Evolutionary conservation across 2,888 invertebrate genomes (phyloP), one percentile per base, ranked within the genome.

Genomic region (Oscheius sp.): DNA sequence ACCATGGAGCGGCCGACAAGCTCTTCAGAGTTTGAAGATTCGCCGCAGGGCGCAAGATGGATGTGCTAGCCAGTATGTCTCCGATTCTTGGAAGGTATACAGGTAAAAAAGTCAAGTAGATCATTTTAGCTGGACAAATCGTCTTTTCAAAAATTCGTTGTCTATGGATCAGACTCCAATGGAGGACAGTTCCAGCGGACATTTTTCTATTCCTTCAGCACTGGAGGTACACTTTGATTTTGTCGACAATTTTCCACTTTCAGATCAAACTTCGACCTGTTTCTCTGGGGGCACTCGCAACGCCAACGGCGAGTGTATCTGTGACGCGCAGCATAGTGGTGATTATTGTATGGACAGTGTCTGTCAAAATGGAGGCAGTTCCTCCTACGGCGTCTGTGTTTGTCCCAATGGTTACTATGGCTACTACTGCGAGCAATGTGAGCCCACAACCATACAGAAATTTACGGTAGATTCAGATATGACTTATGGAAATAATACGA

Each of bases 371-470:
- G 81, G 80, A 58, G 80, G 79, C 45, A 53, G 61, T 1, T 52
- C 70, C 0, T 76, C 79, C 1, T 77, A 72, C 27, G 78, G 78
- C 55, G 13, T 79, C 1, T 81, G 81, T 58, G 81, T 77, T 13
- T 81, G 81, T 68, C 74, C 75, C 0, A 79, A 77, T 52, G 78
- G 77, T 18, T 81, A 76, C 43, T 79, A 76, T 66, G 81, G 81
- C 29, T 52, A 73, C 43, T 80, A 66, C 52, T 80, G 80, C 63
- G 77, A 80, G 43, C 7, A 64, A 12, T 55, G 72, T 72, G 41
- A 56, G 64, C 41, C 58, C 7, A 27, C n/a, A 25, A 27, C 2
- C 27, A 2, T 25, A 7, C 18, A 7, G 27, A 16, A 58, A 35
- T 6, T 35, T 35, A 35, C 35, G 3, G 35, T 35, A 35, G 35